These are phyloP conservation scores for Drosophila rubida DNA, from an alignment of 2,888 invertebrate species.

Conservation along the genomic window DNA sequence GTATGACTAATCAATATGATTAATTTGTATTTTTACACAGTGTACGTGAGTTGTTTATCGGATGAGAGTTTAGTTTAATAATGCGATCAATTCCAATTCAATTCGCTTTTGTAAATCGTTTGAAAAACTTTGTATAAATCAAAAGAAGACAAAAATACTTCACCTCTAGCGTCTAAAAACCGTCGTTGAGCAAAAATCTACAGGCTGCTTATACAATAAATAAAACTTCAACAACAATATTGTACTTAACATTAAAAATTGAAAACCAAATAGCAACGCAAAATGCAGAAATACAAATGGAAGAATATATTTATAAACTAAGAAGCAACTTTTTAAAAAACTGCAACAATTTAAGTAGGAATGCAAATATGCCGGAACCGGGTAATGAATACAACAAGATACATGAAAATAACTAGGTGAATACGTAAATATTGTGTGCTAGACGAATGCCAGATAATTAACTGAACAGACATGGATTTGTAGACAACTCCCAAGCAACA, in stretches of 20 bases:
- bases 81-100: conserved; percentile 30
- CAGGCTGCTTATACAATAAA: conserved; percentile 78
- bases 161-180: conserved; percentile 74
- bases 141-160: conserved; percentile 54
- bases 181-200: conserved; percentile 72
- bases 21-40: conserved; percentile 71
- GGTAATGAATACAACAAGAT: conserved; percentile 26
- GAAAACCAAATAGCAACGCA: conserved; percentile 35
- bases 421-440: conserved; percentile 25
- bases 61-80: conserved; percentile 40
- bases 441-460: conserved; percentile 13
- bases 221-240: conserved; percentile 42
- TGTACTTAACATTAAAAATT: conserved; percentile 42
- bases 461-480: conserved; percentile 32
- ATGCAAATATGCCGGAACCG: conserved; percentile 15
- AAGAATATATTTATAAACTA: conserved; percentile 55
- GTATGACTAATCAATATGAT: conserved; percentile 42
- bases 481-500: conserved; percentile 35
- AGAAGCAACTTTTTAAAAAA: conserved; percentile 50
- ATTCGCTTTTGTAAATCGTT: conserved; percentile 56
- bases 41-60: conserved; percentile 47
- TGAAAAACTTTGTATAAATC: conserved; percentile 56
- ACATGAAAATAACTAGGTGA: conserved; percentile 36
- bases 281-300: conserved; percentile 29
- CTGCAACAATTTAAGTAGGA: conserved; percentile 25